A percentile compares a stretch with the other conserved stretches of the same genome.
Evolutionary conservation across 2,888 invertebrate genomes (phyloP).

Genomic region (Rhagonycha lutea): DNA sequence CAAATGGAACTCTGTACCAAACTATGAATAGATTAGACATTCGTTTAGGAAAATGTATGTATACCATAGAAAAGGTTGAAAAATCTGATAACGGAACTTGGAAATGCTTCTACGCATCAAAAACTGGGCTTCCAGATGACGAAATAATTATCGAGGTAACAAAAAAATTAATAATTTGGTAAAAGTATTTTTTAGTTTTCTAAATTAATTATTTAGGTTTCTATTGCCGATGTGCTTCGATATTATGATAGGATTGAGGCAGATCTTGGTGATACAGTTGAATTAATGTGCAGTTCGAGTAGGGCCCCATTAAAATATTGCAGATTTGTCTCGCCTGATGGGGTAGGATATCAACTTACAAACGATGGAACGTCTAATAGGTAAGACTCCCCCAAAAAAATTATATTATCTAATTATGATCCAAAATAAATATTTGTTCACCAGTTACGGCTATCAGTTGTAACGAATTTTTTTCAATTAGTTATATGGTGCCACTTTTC

Average conservation of each 20-base stretch:
- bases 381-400: constrained; percentile 4
- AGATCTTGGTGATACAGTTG: constrained; percentile 7
- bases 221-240: constrained; percentile 17
- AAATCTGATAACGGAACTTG: constrained; percentile 31
- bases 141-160: constrained; percentile 25
- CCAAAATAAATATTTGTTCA: too few relatives aligned
- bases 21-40: constrained; percentile 3
- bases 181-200: neutral
- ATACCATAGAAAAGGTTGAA: constrained; percentile 3
- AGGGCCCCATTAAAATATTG: constrained; percentile 26
- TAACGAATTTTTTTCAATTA: too few relatives aligned
- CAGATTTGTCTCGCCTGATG: constrained; percentile 21
- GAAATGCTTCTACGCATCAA: constrained; percentile 29
- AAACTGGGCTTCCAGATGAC: constrained; percentile 25
- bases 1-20: constrained; percentile 28
- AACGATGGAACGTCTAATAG: constrained; percentile 1
- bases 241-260: constrained; percentile 15
- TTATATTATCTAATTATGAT: too few relatives aligned
- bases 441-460: too few relatives aligned
- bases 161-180: neutral
- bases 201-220: constrained; percentile 5
- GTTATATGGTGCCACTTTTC: too few relatives aligned
- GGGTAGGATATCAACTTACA: constrained; percentile 13
- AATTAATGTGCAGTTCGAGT: constrained; percentile 24
- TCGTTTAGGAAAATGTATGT: constrained; percentile 25